These are phyloP conservation scores for Neopelma chrysocephalum DNA, from an alignment of 2,797 vertebrate species.

Conservation along the genomic window DNA sequence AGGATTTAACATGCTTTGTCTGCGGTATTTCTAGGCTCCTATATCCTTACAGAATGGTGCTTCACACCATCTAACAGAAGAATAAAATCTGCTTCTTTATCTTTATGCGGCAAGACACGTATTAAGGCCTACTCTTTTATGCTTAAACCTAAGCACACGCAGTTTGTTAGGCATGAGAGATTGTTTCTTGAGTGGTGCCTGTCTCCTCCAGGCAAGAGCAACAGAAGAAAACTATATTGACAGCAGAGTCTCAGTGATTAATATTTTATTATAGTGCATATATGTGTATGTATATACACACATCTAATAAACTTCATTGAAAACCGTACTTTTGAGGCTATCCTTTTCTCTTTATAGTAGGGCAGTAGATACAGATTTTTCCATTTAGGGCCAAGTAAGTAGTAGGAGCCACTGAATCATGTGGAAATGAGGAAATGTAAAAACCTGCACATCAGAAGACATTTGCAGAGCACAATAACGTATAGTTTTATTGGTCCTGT, in stretches of 20 bases:
- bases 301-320: background rate
- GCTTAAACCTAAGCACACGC: background rate
- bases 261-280: background rate
- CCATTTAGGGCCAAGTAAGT: background rate
- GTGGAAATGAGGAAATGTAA: background rate
- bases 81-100: background rate
- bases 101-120: background rate
- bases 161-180: background rate
- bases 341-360: background rate
- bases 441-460: background rate
- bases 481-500: background rate
- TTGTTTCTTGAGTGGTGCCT: background rate
- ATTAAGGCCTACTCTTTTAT: background rate
- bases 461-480: background rate
- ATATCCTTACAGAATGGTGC: background rate
- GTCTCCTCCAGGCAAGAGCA: background rate
- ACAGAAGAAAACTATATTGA: background rate
- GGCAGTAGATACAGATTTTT: background rate
- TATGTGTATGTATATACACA: background rate
- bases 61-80: background rate
- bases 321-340: background rate
- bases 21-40: background rate
- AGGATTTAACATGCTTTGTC: background rate
- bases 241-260: background rate
- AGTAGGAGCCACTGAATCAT: background rate